Conservation (phyloP, 2,888 invertebrate species). For the Physocephala rufipes region DNA sequence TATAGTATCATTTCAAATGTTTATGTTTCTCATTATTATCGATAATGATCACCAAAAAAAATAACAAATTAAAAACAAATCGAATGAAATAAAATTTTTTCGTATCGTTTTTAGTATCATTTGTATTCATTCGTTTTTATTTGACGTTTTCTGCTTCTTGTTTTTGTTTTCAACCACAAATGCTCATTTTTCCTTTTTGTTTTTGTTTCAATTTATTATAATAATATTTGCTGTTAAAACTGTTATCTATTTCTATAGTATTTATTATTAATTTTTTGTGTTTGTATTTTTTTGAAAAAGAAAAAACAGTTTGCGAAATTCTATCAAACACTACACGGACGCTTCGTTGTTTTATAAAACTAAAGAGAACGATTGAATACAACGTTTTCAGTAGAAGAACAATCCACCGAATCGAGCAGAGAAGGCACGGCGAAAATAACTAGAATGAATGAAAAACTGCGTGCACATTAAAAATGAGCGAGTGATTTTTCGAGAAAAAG, state of each 20-base stretch:
- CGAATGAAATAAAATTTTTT: too few relatives aligned
- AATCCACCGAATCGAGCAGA: too few relatives aligned
- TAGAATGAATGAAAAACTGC: background rate
- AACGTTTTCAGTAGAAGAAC: background rate
- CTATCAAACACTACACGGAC: slow-evolving; percentile 22
- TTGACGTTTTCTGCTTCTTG: background rate
- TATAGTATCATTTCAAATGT: background rate
- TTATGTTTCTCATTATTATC: background rate
- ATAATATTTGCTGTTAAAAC: too few relatives aligned
- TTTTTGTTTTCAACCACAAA: background rate
- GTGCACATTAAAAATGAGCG: background rate
- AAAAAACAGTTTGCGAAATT: slow-evolving; percentile 22
- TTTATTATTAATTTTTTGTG: background rate
- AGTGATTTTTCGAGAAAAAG: slow-evolving; percentile 8
- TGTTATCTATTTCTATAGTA: too few relatives aligned
- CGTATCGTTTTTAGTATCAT: too few relatives aligned
- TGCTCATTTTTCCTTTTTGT: background rate
- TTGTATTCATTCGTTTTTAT: too few relatives aligned
- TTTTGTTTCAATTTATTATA: background rate
- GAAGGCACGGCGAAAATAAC: slow-evolving; percentile 16
- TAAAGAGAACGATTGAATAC: slow-evolving; percentile 16
- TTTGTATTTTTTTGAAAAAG: background rate
- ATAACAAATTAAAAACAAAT: too few relatives aligned
- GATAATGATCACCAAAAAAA: too few relatives aligned
- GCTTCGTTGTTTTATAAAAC: slow-evolving; percentile 27